These are phyloP conservation scores for Sarcophaga peregrina DNA, from an alignment of 1,140 invertebrate species.

Conservation along the genomic window DNA sequence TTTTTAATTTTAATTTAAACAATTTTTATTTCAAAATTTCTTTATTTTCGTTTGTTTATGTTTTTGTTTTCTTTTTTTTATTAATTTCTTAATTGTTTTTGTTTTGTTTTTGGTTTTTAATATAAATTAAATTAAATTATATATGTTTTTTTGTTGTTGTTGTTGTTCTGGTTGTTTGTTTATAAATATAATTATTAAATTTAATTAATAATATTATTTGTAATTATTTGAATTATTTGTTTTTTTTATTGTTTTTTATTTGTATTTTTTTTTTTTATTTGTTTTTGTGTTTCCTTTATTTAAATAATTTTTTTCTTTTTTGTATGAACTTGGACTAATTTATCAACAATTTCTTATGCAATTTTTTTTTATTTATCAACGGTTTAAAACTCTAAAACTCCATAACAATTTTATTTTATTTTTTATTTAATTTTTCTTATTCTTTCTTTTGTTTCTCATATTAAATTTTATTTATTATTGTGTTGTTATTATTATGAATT, in stretches of 20 bases:
- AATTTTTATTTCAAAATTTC: slow-evolving; percentile 19
- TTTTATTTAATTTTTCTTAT: slow-evolving; percentile 28
- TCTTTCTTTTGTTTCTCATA: too few relatives aligned
- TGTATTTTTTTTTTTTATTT: slow-evolving; percentile 25
- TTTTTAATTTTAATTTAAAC: neutral
- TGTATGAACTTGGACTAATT: slow-evolving; percentile 42
- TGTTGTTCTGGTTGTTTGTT: slow-evolving; percentile 29
- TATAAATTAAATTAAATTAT: slow-evolving; percentile 33
- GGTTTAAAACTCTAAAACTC: slow-evolving; percentile 41
- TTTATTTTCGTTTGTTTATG: too few relatives aligned
- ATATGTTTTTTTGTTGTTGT: slow-evolving; percentile 26
- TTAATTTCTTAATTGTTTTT: too few relatives aligned
- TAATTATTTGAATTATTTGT: slow-evolving; percentile 9
- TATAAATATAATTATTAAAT: slow-evolving; percentile 40
- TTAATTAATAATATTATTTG: slow-evolving; percentile 41
- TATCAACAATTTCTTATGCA: slow-evolving; percentile 41
- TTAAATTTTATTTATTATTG: slow-evolving; percentile 25
- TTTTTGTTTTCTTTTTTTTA: too few relatives aligned
- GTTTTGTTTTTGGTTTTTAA: neutral
- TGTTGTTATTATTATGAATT: slow-evolving; percentile 14
- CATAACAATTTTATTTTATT: slow-evolving; percentile 38
- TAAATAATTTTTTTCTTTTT: slow-evolving; percentile 26
- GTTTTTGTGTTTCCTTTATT: neutral
- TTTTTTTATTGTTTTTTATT: slow-evolving; percentile 6
- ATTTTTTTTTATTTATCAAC: slow-evolving; percentile 21